Evolutionary conservation across 2,113 vertebrate species (phyloP).

Genomic region (Malurus elegans): DNA sequence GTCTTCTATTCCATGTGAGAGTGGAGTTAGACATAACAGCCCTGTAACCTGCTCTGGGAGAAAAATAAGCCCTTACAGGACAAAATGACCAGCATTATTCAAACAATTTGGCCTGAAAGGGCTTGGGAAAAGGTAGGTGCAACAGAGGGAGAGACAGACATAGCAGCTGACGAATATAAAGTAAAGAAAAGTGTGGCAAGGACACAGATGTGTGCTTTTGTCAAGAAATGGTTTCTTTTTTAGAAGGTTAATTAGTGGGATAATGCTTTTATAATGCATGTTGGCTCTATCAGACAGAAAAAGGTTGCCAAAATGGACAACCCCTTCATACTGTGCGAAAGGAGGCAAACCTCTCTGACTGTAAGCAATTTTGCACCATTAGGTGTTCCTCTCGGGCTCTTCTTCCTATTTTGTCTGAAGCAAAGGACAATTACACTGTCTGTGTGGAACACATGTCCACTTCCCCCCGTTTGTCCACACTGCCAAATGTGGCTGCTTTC

Average conservation of each 20-base stretch:
- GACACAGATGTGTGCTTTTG: background rate
- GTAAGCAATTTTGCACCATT: background rate
- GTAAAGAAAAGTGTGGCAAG: background rate
- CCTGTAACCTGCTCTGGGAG: background rate
- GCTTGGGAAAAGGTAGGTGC: background rate
- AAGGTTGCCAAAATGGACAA: background rate
- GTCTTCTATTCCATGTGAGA: conserved; percentile 4
- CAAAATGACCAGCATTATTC: conserved; percentile 3
- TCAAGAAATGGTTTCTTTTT: background rate
- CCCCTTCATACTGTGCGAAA: background rate
- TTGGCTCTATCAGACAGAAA: background rate
- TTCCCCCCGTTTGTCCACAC: background rate
- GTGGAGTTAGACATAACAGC: background rate
- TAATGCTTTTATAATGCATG: background rate
- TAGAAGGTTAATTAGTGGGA: background rate
- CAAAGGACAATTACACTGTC: background rate
- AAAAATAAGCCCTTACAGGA: background rate
- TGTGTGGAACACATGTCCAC: background rate
- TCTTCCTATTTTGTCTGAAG: background rate
- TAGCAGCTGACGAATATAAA: background rate
- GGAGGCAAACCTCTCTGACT: background rate
- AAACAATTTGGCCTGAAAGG: background rate
- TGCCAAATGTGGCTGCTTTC: background rate
- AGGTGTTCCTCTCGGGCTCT: background rate
- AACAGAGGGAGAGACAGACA: background rate